Conservation (phyloP, 2,888 invertebrate genomes). For the Limnephilus lunatus region DNA sequence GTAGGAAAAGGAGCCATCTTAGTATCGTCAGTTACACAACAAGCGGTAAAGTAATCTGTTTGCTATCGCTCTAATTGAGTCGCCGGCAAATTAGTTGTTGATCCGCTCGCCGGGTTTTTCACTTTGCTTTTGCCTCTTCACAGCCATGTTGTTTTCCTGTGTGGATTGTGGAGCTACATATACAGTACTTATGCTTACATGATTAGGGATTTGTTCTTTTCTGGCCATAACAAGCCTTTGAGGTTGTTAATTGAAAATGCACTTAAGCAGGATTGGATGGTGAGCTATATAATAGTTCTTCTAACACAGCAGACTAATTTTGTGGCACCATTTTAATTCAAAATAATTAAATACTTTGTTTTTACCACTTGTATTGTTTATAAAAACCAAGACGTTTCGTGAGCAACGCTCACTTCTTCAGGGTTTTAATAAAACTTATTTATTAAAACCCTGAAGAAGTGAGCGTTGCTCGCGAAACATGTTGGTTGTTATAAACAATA, state of each 20-base stretch:
- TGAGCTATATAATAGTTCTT: no score
- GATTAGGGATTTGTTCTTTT: background rate
- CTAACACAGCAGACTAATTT: no score
- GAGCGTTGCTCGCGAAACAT: no score
- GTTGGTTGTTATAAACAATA: no score
- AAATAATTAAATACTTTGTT: no score
- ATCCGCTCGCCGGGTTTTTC: background rate
- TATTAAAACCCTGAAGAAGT: no score
- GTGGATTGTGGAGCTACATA: background rate
- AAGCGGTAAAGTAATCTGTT: constrained; percentile 10
- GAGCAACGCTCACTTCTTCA: no score
- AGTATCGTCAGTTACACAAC: background rate
- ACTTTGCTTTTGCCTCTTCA: background rate
- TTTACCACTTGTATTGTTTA: no score
- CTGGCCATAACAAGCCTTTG: background rate
- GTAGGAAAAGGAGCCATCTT: background rate
- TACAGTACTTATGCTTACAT: background rate
- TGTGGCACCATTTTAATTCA: no score
- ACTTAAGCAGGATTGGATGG: no score
- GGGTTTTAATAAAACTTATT: no score
- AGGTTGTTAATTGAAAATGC: background rate
- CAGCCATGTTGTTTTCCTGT: background rate
- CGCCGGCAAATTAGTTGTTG: constrained; percentile 9
- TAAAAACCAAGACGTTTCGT: no score
- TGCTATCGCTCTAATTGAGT: constrained; percentile 31